These are phyloP conservation scores for Protonibea diacanthus DNA, from an alignment of 2,797 vertebrate genomes.

Conservation along the genomic window DNA sequence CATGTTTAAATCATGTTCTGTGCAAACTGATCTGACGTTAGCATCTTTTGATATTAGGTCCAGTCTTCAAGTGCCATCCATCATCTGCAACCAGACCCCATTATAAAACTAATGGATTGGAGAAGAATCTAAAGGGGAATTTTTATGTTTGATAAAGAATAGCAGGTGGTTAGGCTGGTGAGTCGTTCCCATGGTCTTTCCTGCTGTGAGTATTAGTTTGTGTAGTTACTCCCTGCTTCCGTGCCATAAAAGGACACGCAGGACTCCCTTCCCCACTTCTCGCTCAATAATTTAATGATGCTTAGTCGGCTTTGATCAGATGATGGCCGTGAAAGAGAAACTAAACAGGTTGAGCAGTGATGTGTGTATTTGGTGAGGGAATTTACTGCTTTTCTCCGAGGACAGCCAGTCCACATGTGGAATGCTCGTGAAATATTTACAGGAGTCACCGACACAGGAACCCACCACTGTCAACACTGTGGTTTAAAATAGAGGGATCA, in stretches of 20 bases:
- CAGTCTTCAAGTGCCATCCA: neutral
- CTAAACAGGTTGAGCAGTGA: conserved; percentile 6
- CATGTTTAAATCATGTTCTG: conserved; percentile 6
- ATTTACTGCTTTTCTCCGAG: conserved; percentile 63
- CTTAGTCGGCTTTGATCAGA: conserved; percentile 46
- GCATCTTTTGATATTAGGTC: neutral
- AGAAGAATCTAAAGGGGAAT: neutral
- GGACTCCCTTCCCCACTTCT: conserved; percentile 23
- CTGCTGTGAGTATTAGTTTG: conserved; percentile 48
- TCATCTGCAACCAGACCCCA: neutral
- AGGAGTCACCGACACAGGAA: conserved; percentile 60
- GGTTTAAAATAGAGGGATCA: conserved; percentile 69
- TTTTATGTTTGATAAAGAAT: conserved; percentile 34
- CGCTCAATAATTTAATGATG: conserved; percentile 46
- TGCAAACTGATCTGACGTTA: neutral
- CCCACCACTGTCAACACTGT: conserved; percentile 41
- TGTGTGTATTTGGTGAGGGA: conserved; percentile 52
- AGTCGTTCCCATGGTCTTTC: conserved; percentile 47
- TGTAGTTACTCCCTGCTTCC: conserved; percentile 30
- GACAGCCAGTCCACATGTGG: conserved; percentile 63
- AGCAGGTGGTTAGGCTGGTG: conserved; percentile 36
- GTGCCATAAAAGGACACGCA: conserved; percentile 52
- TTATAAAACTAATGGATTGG: conserved; percentile 1
- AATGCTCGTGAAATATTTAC: conserved; percentile 80
- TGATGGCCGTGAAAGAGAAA: conserved; percentile 54